A percentile compares a stretch with the other conserved stretches of the same genome.
These are phyloP conservation scores for Drosophila picticornis DNA, from an alignment of 2,888 invertebrate species.

Conservation along the genomic window DNA sequence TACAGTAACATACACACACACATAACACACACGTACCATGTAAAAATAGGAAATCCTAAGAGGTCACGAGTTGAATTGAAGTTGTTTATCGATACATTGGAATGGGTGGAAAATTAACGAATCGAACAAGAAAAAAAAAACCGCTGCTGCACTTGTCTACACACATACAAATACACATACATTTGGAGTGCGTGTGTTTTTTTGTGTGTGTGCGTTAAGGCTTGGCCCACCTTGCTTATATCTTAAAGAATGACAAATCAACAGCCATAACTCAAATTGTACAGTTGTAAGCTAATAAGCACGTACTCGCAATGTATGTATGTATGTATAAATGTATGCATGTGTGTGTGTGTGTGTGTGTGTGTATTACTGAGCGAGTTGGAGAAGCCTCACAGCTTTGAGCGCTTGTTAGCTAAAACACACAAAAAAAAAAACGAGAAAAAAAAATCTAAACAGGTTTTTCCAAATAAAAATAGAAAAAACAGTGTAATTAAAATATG, in stretches of 20 bases:
- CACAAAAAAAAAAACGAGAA: slow-evolving; percentile 14
- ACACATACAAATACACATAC: background rate
- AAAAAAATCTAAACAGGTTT: slow-evolving; percentile 49
- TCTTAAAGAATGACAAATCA: slow-evolving; percentile 40
- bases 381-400: slow-evolving; percentile 51
- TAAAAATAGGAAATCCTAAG: slow-evolving; percentile 76
- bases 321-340: slow-evolving; percentile 1
- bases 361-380: slow-evolving; percentile 20
- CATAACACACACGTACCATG: slow-evolving; percentile 36
- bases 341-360: slow-evolving; percentile 11
- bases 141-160: slow-evolving; percentile 48
- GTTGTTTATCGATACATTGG: slow-evolving; percentile 56
- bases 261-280: slow-evolving; percentile 57
- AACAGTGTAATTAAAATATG: slow-evolving; percentile 28
- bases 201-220: slow-evolving; percentile 10
- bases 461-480: slow-evolving; percentile 33
- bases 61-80: slow-evolving; percentile 73
- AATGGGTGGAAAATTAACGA: slow-evolving; percentile 33
- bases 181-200: slow-evolving; percentile 1
- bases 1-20: slow-evolving; percentile 67
- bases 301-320: slow-evolving; percentile 35
- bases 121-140: slow-evolving; percentile 5
- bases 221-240: slow-evolving; percentile 50
- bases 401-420: slow-evolving; percentile 34
- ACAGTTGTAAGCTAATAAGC: slow-evolving; percentile 60